Conservation (phyloP, 2,113 vertebrate genomes). For the Noctilio leporinus region DNA sequence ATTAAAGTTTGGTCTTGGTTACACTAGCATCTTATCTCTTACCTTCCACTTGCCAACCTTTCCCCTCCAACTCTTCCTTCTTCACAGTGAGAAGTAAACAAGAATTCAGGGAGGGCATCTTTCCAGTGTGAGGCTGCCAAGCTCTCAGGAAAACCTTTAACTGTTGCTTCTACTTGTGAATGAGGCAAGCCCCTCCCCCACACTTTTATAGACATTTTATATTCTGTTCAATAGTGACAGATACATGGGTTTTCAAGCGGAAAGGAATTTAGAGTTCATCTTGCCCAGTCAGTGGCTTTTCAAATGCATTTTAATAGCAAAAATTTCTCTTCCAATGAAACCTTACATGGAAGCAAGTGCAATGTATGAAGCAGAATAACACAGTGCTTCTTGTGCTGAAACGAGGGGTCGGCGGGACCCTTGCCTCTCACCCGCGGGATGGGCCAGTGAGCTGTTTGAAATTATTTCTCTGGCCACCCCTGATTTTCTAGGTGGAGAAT, state of each 20-base stretch:
- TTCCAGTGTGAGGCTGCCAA: not conserved
- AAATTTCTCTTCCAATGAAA: not conserved
- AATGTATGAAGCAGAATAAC: not conserved
- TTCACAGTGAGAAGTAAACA: not conserved
- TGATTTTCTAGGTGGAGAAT: not conserved
- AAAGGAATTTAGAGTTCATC: not conserved
- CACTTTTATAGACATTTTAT: not conserved
- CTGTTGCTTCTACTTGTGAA: not conserved
- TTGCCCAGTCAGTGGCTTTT: not conserved
- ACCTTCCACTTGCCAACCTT: not conserved
- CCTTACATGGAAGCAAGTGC: not conserved
- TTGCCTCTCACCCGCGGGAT: rapidly evolving
- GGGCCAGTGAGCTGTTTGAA: not conserved
- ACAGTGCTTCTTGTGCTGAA: not conserved
- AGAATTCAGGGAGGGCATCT: not conserved
- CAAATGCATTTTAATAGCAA: not conserved
- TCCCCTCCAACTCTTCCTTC: not conserved
- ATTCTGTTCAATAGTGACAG: not conserved
- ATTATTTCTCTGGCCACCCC: not conserved
- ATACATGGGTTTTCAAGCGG: not conserved
- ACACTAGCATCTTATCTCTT: not conserved
- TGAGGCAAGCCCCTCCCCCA: not conserved
- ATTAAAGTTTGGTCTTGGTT: not conserved
- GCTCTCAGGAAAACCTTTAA: not conserved
- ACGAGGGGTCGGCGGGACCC: not conserved